These are phyloP conservation scores for Scaptodrosophila latifasciaeformis DNA, from an alignment of 2,888 invertebrate genomes.

Conservation along the genomic window DNA sequence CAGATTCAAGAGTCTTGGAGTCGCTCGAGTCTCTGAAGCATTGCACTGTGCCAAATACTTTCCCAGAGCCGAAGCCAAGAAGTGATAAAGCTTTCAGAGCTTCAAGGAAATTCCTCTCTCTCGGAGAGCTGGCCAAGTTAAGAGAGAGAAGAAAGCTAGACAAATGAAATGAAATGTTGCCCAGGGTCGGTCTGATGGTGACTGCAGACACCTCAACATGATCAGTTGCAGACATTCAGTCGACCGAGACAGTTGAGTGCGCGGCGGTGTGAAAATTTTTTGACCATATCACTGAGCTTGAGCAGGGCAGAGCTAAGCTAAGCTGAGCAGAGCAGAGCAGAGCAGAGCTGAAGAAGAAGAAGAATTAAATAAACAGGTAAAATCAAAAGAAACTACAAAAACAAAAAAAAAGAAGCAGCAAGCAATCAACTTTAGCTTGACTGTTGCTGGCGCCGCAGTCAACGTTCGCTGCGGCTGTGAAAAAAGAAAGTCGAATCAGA, in stretches of 20 bases:
- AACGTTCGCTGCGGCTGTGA: conserved; percentile 14
- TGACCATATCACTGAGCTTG: too few relatives aligned
- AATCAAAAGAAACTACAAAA: conserved; percentile 37
- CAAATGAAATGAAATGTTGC: conserved; percentile 18
- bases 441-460: conserved; percentile 3
- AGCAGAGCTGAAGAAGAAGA: conserved; percentile 1
- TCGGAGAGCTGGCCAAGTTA: conserved; percentile 32
- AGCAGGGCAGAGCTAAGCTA: too few relatives aligned
- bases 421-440: conserved; percentile 21
- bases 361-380: conserved; percentile 16
- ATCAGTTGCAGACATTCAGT: conserved; percentile 73
- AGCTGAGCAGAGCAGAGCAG: too few relatives aligned
- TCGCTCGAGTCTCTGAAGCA: too few relatives aligned
- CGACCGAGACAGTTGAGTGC: conserved; percentile 72
- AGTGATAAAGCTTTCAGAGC: too few relatives aligned
- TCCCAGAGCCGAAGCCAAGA: conserved; percentile 40
- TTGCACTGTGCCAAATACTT: conserved; percentile 64
- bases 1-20: too few relatives aligned
- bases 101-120: too few relatives aligned
- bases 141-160: conserved; percentile 6
- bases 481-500: conserved; percentile 54
- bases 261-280: conserved; percentile 63
- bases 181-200: conserved; percentile 64
- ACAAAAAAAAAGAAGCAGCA: conserved; percentile 47
- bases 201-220: conserved; percentile 60